Percentiles rank a stretch among this genome's conserved stretches.
Conservation (phyloP, 2,113 vertebrate species). For the Notothenia coriiceps region DNA sequence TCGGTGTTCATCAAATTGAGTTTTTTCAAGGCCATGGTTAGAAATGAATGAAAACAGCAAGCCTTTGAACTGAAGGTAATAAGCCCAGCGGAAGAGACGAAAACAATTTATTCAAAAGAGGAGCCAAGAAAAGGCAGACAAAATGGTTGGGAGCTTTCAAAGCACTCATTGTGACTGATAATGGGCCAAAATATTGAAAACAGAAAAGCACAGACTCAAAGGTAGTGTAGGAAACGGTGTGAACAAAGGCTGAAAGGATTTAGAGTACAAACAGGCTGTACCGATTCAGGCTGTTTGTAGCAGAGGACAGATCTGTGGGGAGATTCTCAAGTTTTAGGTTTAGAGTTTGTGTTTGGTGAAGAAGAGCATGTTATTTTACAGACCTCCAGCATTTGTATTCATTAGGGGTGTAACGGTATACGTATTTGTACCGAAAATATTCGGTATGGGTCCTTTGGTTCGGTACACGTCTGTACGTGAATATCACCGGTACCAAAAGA, state of each 20-base stretch:
- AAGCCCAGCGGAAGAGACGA: constrained; percentile 35
- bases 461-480: no score
- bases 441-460: no score
- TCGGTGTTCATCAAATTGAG: constrained; percentile 27
- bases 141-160: constrained; percentile 42
- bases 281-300: neutral
- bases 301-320: neutral
- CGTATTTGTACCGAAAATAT: no score
- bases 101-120: constrained; percentile 41
- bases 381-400: neutral
- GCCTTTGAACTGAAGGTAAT: constrained; percentile 55
- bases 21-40: constrained; percentile 22
- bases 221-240: constrained; percentile 8
- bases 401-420: no score
- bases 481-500: no score
- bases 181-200: constrained; percentile 30
- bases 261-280: neutral
- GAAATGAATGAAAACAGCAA: constrained; percentile 41
- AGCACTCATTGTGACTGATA: constrained; percentile 39
- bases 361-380: neutral
- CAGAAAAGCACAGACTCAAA: constrained; percentile 30
- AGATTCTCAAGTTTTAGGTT: constrained; percentile 19
- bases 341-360: neutral
- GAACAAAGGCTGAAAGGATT: constrained; percentile 23
- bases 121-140: constrained; percentile 17